phyloP scores from a whole-genome alignment of 2,888 invertebrate species.

The Pyrocoelia pectoralis region DNA sequence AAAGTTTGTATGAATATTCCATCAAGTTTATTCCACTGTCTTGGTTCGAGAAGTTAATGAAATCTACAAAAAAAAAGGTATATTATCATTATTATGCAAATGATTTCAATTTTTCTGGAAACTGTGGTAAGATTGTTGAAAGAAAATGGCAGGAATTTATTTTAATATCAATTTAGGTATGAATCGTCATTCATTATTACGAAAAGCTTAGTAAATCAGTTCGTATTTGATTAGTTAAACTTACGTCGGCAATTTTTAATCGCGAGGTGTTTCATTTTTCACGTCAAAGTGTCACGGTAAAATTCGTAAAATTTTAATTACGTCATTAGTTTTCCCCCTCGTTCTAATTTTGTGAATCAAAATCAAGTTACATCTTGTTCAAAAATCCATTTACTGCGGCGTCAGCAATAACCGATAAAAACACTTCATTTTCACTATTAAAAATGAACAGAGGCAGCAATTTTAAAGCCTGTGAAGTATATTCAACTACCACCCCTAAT shows the following conservation, averaged over 20 bases:
- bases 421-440: slow-evolving; percentile 27
- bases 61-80: slow-evolving; percentile 22
- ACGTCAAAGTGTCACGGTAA: slow-evolving; percentile 30
- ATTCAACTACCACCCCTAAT: slow-evolving; percentile 27
- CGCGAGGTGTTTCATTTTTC: slow-evolving; percentile 36
- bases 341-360: slow-evolving; percentile 32
- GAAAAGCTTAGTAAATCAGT: slow-evolving; percentile 30
- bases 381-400: slow-evolving; percentile 10
- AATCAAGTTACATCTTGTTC: slow-evolving; percentile 15
- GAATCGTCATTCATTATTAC: slow-evolving; percentile 36
- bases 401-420: slow-evolving; percentile 26
- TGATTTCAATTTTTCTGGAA: slow-evolving; percentile 26
- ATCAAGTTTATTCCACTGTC: neutral
- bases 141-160: slow-evolving; percentile 33
- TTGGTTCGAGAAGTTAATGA: slow-evolving; percentile 19
- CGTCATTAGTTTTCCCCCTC: slow-evolving; percentile 33
- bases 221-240: slow-evolving; percentile 37
- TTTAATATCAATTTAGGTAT: slow-evolving; percentile 34
- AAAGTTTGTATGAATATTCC: too few relatives aligned
- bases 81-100: slow-evolving; percentile 34
- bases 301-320: slow-evolving; percentile 35
- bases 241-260: slow-evolving; percentile 23
- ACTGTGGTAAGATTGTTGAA: slow-evolving; percentile 30
- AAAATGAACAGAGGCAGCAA: slow-evolving; percentile 31
- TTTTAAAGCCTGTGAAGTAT: slow-evolving; percentile 28